Evolutionary conservation across 2,888 invertebrate genomes (phyloP), one percentile per base, ranked within the genome.

Genomic region (Himalopsyche japonica): DNA sequence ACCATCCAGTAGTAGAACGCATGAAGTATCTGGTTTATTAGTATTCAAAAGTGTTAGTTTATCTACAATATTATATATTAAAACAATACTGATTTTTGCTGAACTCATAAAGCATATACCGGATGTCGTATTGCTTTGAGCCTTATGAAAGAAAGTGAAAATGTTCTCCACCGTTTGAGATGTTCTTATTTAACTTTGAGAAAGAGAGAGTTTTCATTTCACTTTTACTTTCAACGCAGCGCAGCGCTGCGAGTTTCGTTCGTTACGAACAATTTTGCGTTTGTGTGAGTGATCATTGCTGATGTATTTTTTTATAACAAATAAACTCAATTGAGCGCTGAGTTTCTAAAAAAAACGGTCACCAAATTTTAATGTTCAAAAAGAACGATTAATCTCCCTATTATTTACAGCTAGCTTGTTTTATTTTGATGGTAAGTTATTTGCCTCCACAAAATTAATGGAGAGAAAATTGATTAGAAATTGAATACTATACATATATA

Each of bases 171-270:
- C 70, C 20, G 30, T 70, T 70, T 70, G 24, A 70, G 70, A 70
- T 70, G 27, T 27, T 27, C 27, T 27, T 27, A 10, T 20, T 43
- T 15, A 43, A 43, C 79, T 18, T 0, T n/a, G 78, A 83, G 82
- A 84, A 82, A 86, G 86, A 86, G 82, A 86, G 86, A 85, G 78
- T 81, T 64, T 64, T 84, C 82, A 64, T 82, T 83, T 82, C 79
- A 86, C 86, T 86, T 86, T 86, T 86, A 86, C 86, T 86, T 86
- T 86, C 86, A 82, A 30, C 34, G 48, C 24, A 70, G 20, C 70
- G 70, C 70, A 70, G 70, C 20, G 70, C 70, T 27, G 70, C 70
- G 70, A 70, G 70, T 70, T 70, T 30, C 70, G 70, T 70, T 30
- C 12, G 30, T 27, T 70, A 70, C 70, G 27, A 20, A 20, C 20